These are phyloP conservation scores for Valencia hispanica DNA, from an alignment of 2,797 vertebrate species.

Conservation along the genomic window DNA sequence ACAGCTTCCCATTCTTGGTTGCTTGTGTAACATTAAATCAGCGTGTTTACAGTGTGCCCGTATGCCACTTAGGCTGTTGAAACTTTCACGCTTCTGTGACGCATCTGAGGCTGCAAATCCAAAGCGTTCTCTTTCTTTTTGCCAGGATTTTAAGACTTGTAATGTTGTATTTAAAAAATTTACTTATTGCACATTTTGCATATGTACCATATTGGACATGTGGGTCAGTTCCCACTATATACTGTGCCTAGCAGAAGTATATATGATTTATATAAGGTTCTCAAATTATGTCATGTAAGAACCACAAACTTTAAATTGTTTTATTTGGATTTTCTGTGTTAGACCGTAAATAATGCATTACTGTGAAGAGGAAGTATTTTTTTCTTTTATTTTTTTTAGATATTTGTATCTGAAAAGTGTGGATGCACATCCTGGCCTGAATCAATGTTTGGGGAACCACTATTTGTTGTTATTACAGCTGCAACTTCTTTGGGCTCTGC, in stretches of 20 bases:
- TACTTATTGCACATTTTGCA: slow-evolving; percentile 68
- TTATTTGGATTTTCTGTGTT: neutral
- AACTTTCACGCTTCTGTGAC: slow-evolving; percentile 55
- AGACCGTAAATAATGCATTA: neutral
- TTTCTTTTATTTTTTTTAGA: neutral
- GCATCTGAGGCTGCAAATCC: slow-evolving; percentile 51
- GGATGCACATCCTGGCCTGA: neutral
- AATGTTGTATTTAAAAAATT: slow-evolving; percentile 64
- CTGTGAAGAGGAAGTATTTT: neutral
- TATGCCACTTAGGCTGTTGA: slow-evolving; percentile 44
- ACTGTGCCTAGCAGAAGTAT: slow-evolving; percentile 37
- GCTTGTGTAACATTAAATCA: slow-evolving; percentile 35
- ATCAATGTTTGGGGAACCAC: neutral
- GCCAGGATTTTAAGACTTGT: slow-evolving; percentile 59
- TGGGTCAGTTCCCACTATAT: slow-evolving; percentile 63
- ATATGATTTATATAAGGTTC: neutral
- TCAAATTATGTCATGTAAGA: neutral
- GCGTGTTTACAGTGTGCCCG: slow-evolving; percentile 55
- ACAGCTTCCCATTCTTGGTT: slow-evolving; percentile 34
- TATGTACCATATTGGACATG: slow-evolving; percentile 69
- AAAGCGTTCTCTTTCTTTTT: slow-evolving; percentile 59
- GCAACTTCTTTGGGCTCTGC: neutral
- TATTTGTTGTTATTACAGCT: neutral
- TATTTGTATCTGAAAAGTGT: neutral
- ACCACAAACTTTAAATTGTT: neutral